phyloP scores from a whole-genome alignment of 2,113 vertebrate species.

The Lipophrys pholis region DNA sequence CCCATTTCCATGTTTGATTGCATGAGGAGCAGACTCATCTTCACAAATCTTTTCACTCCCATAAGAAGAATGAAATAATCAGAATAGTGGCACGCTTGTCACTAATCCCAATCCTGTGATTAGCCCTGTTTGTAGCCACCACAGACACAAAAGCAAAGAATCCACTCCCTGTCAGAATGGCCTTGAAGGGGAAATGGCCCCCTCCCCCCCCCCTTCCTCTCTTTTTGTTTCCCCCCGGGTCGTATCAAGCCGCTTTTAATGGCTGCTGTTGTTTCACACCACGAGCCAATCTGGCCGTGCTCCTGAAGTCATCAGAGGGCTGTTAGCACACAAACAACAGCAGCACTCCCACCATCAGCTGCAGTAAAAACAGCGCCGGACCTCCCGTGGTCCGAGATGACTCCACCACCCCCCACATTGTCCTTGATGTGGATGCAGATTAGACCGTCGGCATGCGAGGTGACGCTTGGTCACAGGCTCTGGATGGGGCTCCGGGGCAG shows the following conservation, averaged over 20 bases:
- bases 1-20: too few species aligned
- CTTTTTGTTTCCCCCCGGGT: conserved; percentile 9
- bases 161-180: too few species aligned
- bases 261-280: conserved; percentile 54
- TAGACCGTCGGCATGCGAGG: conserved; percentile 7
- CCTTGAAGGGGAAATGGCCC: too few species aligned
- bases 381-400: conserved; percentile 25
- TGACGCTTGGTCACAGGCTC: conserved; percentile 9
- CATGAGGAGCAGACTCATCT: too few species aligned
- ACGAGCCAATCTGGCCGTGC: conserved; percentile 35
- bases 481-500: conserved; percentile 21
- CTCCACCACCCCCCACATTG: conserved; percentile 2
- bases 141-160: too few species aligned
- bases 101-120: background rate
- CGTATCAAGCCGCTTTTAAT: conserved; percentile 48
- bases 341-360: conserved; percentile 31
- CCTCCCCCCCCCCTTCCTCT: too few species aligned
- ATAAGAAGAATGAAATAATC: background rate
- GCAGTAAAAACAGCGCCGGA: conserved; percentile 32
- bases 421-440: conserved; percentile 38
- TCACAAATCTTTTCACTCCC: too few species aligned
- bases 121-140: background rate
- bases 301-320: conserved; percentile 46
- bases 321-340: conserved; percentile 52
- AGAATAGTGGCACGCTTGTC: conserved; percentile 3